Evolutionary conservation across 2,888 invertebrate species (phyloP).

Genomic region (Neoitamus cyanurus): DNA sequence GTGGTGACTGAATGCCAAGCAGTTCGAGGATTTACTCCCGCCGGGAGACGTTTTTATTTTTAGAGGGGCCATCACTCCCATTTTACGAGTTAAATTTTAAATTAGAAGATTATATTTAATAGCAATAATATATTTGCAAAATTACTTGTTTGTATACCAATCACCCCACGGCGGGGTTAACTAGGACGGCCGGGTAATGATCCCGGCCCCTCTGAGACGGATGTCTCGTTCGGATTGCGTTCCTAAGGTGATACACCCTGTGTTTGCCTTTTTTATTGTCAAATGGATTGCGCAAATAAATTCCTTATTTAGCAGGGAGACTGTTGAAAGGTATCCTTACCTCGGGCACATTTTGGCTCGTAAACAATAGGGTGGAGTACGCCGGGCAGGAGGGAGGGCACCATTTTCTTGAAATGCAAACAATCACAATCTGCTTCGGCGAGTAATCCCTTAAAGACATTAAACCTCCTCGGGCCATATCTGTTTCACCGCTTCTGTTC

Average conservation of each 20-base stretch:
- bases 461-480: slow-evolving; percentile 27
- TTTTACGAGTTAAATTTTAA: slow-evolving; percentile 53
- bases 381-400: not conserved
- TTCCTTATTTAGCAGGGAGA: slow-evolving; percentile 11
- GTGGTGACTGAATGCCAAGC: slow-evolving; percentile 49
- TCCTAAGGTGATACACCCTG: slow-evolving; percentile 41
- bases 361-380: not conserved
- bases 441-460: slow-evolving; percentile 48
- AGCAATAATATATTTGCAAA: slow-evolving; percentile 51
- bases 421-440: slow-evolving; percentile 44
- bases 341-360: slow-evolving; percentile 19
- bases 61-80: slow-evolving; percentile 45
- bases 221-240: not conserved
- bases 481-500: slow-evolving; percentile 14
- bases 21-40: slow-evolving; percentile 23
- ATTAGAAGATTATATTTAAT: slow-evolving; percentile 54
- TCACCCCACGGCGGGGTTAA: not conserved
- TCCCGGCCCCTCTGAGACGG: not conserved
- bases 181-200: not conserved
- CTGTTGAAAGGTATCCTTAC: slow-evolving; percentile 18
- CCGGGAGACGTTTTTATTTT: slow-evolving; percentile 31
- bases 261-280: slow-evolving; percentile 47
- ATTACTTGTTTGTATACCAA: slow-evolving; percentile 48
- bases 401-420: slow-evolving; percentile 38
- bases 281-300: slow-evolving; percentile 50